Percentiles rank a stretch among this genome's conserved stretches.
Evolutionary conservation across 2,113 vertebrate species (phyloP).

Genomic region (Serinus canaria): DNA sequence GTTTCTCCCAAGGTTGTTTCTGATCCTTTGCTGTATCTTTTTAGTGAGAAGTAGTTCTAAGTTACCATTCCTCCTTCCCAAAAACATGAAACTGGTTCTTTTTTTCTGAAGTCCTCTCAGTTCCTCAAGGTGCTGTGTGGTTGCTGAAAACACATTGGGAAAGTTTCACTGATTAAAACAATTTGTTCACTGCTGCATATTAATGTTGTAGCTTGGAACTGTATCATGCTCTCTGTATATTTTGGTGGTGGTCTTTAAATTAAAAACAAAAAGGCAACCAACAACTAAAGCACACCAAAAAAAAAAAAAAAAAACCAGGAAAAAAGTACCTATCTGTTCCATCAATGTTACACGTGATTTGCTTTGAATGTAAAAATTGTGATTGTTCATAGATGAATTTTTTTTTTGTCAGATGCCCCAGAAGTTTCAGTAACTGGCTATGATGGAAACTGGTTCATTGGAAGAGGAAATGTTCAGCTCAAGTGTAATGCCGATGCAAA

Average conservation of each 20-base stretch:
- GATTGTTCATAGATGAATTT: not conserved
- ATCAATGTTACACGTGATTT: not conserved
- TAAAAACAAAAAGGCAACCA: not conserved
- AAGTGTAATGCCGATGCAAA: constrained; percentile 91
- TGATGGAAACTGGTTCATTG: constrained; percentile 89
- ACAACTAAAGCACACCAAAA: not conserved
- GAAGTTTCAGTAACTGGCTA: constrained; percentile 83
- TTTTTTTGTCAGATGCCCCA: constrained; percentile 83
- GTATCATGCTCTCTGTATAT: not conserved
- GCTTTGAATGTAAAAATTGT: not conserved
- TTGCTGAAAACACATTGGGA: not conserved
- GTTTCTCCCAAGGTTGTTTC: not conserved
- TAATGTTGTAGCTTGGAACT: not conserved
- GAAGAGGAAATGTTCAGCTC: constrained; percentile 87
- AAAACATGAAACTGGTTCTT: not conserved
- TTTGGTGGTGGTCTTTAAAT: not conserved
- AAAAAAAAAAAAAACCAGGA: no score
- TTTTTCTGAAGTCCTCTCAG: not conserved
- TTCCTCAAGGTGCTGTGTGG: not conserved
- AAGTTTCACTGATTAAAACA: not conserved
- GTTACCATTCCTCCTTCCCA: not conserved
- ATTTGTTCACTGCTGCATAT: not conserved
- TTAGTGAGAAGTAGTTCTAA: not conserved
- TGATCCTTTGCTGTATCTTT: not conserved
- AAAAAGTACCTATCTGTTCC: not conserved